These are phyloP conservation scores for Gavia stellata DNA, from an alignment of 2,113 vertebrate genomes.

Conservation along the genomic window DNA sequence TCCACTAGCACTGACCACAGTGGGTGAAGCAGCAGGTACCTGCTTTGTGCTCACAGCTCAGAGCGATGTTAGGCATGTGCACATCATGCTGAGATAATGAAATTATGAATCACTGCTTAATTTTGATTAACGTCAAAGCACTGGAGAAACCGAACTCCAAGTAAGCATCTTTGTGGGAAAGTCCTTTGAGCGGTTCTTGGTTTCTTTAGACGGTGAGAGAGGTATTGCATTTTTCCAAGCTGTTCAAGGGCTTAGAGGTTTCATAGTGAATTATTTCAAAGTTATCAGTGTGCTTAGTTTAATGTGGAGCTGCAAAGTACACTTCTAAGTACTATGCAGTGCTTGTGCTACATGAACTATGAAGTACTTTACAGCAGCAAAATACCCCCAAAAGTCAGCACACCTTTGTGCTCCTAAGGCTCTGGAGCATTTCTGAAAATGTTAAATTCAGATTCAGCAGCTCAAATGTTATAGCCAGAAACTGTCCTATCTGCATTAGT, in stretches of 20 bases:
- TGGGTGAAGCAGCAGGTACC: neutral
- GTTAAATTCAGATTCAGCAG: neutral
- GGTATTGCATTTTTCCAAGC: neutral
- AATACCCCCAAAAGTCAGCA: neutral
- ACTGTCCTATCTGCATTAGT: neutral
- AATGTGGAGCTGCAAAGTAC: neutral
- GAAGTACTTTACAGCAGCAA: neutral
- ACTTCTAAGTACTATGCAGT: neutral
- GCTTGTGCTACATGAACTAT: neutral
- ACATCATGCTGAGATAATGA: fast-evolving
- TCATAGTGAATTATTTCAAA: neutral
- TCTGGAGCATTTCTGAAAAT: neutral
- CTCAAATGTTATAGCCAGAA: neutral
- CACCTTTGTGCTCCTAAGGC: neutral
- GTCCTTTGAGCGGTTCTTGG: neutral
- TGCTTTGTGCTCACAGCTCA: neutral
- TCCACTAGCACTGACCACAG: neutral
- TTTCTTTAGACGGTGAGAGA: neutral
- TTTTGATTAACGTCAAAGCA: neutral
- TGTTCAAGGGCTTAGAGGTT: neutral
- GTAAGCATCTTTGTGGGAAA: neutral
- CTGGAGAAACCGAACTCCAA: neutral
- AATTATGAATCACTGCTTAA: neutral
- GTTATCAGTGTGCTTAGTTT: neutral
- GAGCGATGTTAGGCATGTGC: neutral